Evolutionary conservation across 2,113 vertebrate species (phyloP).

Genomic region (Apeltes quadracus): DNA sequence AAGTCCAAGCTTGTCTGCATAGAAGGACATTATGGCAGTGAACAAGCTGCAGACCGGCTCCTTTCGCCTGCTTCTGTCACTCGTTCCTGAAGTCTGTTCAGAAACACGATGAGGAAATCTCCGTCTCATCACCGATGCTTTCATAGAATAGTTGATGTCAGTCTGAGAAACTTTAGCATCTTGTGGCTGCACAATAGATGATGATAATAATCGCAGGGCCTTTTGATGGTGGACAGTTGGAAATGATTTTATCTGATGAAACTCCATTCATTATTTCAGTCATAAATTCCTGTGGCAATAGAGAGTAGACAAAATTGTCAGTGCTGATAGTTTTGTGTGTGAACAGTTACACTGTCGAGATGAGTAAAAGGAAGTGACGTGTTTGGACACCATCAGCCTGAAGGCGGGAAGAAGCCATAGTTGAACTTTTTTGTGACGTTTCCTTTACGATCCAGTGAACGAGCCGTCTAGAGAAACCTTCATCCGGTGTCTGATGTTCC

Average conservation of each 20-base stretch:
- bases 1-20: background rate
- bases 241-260: background rate
- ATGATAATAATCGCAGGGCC: background rate
- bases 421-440: background rate
- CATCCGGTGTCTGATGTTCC: background rate
- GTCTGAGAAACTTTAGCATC: background rate
- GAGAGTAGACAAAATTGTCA: background rate
- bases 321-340: background rate
- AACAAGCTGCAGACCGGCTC: background rate
- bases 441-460: background rate
- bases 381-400: background rate
- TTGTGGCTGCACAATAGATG: background rate
- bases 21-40: background rate
- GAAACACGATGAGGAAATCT: background rate
- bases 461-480: background rate
- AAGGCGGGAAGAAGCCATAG: background rate
- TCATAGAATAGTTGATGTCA: background rate
- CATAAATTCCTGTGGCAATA: background rate
- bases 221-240: background rate
- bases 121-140: background rate
- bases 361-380: background rate
- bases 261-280: background rate
- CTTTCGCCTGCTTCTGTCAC: background rate
- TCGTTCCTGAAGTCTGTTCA: background rate
- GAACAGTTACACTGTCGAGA: background rate